Evolutionary conservation across 2,797 vertebrate species (phyloP), one percentile per base, ranked within the genome.

Genomic region (Huso huso): DNA sequence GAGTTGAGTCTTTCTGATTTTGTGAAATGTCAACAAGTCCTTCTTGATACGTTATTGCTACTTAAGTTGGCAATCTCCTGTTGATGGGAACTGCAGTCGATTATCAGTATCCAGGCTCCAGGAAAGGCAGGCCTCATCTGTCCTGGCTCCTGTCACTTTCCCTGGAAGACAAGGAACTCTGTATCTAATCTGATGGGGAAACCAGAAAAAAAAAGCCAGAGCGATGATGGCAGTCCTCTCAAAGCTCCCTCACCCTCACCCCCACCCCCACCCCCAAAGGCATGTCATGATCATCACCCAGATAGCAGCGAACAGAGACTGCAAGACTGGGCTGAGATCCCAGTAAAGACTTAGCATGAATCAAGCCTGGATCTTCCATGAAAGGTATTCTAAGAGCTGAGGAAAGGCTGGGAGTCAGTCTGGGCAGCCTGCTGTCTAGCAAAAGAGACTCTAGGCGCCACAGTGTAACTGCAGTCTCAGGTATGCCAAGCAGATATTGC

Each of bases 391-490:
- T 81, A 77, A 87, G 88, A 91, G 83, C 75, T 69, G 82, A 77
- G 81, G 78, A 77, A 85, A 86, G 81, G 81, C 80, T 68, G 72
- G 75, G 84, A 89, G 87, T 84, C 87, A 78, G 81, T 86, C 82
- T 83, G 82, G 74, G 63, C 73, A 83, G 83, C 78, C 84, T 83
- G 79, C 79, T 84, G 83, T 79, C 77, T 76, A 80, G 73, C 57
- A 73, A 81, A 79, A 79, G 86, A 93, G 91, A 92, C 87, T 86
- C 78, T 81, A 89, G 92, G 93, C 93, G 91, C 91, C 93, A 82
- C 82, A 0, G 77, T 82, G 84, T 88, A 90, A 92, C 93, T 87
- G 87, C 91, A 92, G 90, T 90, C 91, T 92, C 90, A 93, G 93
- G 93, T 94, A 92, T 92, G 92, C 82, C 76, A 80, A 79, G 82